Evolutionary conservation across 2,113 vertebrate species (phyloP), one percentile per base, ranked within the genome.

Genomic region (Todiramphus chloris): DNA sequence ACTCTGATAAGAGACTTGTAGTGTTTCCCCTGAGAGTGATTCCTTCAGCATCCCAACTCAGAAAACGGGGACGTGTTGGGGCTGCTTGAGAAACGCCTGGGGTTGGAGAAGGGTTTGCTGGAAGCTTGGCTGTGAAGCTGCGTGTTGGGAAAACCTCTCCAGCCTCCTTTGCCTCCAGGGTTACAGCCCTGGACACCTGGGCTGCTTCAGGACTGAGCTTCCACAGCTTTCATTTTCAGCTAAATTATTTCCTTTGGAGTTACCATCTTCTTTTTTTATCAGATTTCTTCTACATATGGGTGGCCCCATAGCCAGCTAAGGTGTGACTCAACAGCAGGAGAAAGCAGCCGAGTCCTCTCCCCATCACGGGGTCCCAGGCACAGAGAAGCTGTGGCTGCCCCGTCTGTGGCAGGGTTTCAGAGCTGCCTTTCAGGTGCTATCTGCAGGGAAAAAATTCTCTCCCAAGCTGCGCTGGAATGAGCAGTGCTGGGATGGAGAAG

Each of bases 401-500:
- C 21, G 1, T 27, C 60, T 2, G 5, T 6, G 25, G 43, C 25
- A 58, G 35, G 1, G 2, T 63, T 74, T 28, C 64, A 17, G 17
- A 33, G 55, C 39, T 46, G 53, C 4, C 37, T 55, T 48, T 8
- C 35, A 16, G 60, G 55, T 39, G 56, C n/a, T 37, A 5, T 6
- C 33, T 33, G 25, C 21, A 28, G 63, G 72, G 46, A 46, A 11
- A 11, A 46, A 31, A 30, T 37, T 72, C 33, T 35, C 81, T 66
- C 33, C 50, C 13, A 11, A 31, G 5, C 33, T 0, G 0, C 13
- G 2, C 3, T 30, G 31, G 2, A 17, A 43, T 37, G 58, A 21
- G 13, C 39, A 10, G 2, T 3, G 3, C 44, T 13, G 51, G 56
- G 56, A 3, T 11, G 43, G 6, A 12, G 44, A 30, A 14, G 55